phyloP scores from a whole-genome alignment of 1,140 invertebrate species.

The Penaeus indicus region DNA sequence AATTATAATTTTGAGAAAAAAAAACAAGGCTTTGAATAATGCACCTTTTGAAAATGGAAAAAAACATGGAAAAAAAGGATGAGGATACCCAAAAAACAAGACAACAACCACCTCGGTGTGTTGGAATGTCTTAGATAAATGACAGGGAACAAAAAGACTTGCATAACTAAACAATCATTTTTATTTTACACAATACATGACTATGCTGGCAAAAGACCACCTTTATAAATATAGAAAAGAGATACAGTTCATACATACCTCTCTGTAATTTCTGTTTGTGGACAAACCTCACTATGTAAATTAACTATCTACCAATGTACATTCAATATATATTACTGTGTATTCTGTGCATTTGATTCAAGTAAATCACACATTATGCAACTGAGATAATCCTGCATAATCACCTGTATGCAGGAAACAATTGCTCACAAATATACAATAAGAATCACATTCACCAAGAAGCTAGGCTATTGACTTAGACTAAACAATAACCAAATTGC shows the following conservation, averaged over 20 bases:
- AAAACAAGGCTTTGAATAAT: too few species aligned
- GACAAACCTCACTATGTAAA: constrained; percentile 53
- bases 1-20: too few species aligned
- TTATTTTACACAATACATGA: constrained; percentile 65
- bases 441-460: constrained; percentile 61
- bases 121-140: too few species aligned
- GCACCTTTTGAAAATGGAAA: too few species aligned
- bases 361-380: constrained; percentile 60
- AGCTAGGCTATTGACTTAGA: constrained; percentile 58
- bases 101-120: too few species aligned
- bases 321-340: constrained; percentile 61
- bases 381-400: constrained; percentile 60
- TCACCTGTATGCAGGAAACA: constrained; percentile 53
- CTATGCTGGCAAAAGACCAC: constrained; percentile 64
- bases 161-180: constrained; percentile 61
- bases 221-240: constrained; percentile 65
- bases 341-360: constrained; percentile 58
- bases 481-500: constrained; percentile 54
- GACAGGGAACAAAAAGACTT: too few species aligned
- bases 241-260: constrained; percentile 60
- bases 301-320: constrained; percentile 59
- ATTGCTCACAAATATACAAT: constrained; percentile 63
- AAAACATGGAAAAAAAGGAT: too few species aligned
- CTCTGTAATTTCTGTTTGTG: constrained; percentile 49
- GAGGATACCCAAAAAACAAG: too few species aligned